These are phyloP conservation scores for Elanus axillaris DNA, from an alignment of 2,113 vertebrate species.

Conservation along the genomic window DNA sequence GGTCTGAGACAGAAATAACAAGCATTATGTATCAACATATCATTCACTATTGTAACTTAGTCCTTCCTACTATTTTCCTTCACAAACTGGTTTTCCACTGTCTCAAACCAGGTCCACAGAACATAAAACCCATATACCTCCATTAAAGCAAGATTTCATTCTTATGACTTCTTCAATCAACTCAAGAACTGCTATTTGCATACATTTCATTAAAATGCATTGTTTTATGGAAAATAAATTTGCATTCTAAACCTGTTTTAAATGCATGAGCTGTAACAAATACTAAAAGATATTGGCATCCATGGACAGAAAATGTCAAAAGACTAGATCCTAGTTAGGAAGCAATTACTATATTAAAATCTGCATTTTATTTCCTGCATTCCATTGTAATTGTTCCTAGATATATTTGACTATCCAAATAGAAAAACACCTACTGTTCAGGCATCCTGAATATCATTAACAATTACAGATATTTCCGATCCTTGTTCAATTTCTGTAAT, in stretches of 20 bases:
- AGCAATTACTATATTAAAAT: not conserved
- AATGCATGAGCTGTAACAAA: not conserved
- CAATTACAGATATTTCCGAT: not conserved
- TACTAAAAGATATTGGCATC: not conserved
- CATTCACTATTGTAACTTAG: not conserved
- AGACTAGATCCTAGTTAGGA: not conserved
- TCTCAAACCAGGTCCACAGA: not conserved
- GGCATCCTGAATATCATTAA: not conserved
- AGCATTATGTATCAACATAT: not conserved
- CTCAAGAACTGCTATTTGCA: not conserved
- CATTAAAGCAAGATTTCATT: not conserved
- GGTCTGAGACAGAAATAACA: not conserved
- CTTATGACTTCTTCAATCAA: not conserved
- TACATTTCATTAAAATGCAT: not conserved
- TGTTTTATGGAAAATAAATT: not conserved
- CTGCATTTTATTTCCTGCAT: not conserved
- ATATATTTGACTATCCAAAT: not conserved
- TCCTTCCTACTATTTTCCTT: not conserved
- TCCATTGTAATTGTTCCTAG: not conserved
- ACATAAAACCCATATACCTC: not conserved
- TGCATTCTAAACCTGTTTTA: not conserved
- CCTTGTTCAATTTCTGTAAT: not conserved
- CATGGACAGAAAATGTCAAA: not conserved
- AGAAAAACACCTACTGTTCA: not conserved
- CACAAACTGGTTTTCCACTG: not conserved